Evolutionary conservation across 1,140 invertebrate species (phyloP), one percentile per base, ranked within the genome.

Genomic region (Cylas formicarius): DNA sequence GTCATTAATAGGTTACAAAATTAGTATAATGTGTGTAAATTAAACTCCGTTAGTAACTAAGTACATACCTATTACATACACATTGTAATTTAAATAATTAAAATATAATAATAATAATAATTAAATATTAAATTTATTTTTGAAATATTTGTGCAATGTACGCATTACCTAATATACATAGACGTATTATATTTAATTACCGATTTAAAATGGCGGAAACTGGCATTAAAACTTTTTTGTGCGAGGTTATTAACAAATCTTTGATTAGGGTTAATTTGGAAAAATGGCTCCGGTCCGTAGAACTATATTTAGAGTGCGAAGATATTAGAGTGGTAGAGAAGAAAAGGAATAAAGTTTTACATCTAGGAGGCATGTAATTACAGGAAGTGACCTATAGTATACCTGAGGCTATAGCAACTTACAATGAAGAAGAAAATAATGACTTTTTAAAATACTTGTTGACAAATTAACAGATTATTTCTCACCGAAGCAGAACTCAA

Each of bases 341-440:
- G 32, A 56, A 57, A 48, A 55, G 57, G 51, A 55, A 53, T 31
- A 59, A 55, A 34, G 31, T 61, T 20, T 34, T 60, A 17, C 54
- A 57, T 32, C 31, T 44, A 3, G 60, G 57, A 0, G 60, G 61
- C 8, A 23, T 51, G 2, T 54, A 61, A 22, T 33, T 63, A n/a
- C 60, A 63, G 40, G 55, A 63, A 24, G 43, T 60, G 21, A 58
- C 53, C 22, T 63, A 54, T 47, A 33, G 48, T 1, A 40, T 63
- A 8, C 53, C 56, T 11, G 44, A 31, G 3, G 60, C 53, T 8
- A 45, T 53, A 28, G 36, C 27, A 38, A 14, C 16, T 9, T 36
- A 44, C 27, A 31, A 43, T 42, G 20, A 11, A 34, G 23, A 50
- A 8, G 44, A 43, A 29, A 34, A 56, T 36, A 41, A n/a, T n/a